phyloP scores from a whole-genome alignment of 2,888 invertebrate genomes.

The Limnephilus marmoratus region DNA sequence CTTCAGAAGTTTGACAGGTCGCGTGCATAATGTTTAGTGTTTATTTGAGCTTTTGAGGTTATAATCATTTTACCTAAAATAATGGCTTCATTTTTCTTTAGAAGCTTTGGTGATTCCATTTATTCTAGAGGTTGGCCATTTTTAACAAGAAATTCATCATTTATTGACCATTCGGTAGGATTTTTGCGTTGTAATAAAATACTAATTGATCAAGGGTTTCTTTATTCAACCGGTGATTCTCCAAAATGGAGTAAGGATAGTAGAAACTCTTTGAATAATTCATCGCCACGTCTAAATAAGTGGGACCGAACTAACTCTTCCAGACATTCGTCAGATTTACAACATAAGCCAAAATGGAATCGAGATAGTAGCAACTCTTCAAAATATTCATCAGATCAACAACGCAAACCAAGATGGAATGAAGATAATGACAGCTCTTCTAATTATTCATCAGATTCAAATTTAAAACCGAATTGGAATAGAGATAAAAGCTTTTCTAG shows the following conservation, averaged over 20 bases:
- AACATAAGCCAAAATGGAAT: neutral
- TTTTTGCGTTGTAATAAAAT: neutral
- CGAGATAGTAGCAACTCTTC: too few species aligned
- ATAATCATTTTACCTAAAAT: neutral
- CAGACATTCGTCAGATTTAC: neutral
- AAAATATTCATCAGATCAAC: neutral
- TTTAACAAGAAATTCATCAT: neutral
- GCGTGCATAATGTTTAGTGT: neutral
- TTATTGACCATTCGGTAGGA: neutral
- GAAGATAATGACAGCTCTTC: neutral
- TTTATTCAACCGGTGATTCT: neutral
- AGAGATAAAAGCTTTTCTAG: neutral
- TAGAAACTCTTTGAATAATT: neutral
- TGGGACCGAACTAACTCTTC: neutral
- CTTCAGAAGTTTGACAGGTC: neutral
- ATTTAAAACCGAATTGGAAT: neutral
- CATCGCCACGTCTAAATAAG: neutral
- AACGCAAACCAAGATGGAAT: neutral
- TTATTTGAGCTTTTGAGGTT: slow-evolving; percentile 28
- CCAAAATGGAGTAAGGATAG: slow-evolving; percentile 2
- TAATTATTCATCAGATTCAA: neutral
- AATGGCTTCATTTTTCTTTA: slow-evolving; percentile 29
- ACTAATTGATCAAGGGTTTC: neutral
- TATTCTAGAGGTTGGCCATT: neutral
- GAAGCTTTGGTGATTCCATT: neutral